Percentiles rank a stretch among this genome's conserved stretches.
Conservation (phyloP, 2,888 invertebrate species). For the Cheilosia vernalis region DNA sequence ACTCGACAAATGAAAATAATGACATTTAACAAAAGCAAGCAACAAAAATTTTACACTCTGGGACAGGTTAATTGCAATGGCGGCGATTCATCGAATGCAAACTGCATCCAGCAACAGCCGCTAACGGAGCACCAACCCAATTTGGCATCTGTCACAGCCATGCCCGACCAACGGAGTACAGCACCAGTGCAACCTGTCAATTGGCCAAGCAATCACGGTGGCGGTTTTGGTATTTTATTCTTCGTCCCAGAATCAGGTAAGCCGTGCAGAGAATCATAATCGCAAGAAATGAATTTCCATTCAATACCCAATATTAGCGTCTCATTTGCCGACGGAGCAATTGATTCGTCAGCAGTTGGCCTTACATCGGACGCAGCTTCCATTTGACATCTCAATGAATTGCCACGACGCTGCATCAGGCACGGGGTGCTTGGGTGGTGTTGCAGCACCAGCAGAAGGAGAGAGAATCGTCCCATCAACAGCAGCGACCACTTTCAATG, state of each 20-base stretch:
- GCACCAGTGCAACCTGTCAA: slow-evolving; percentile 18
- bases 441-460: not conserved
- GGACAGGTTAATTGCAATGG: slow-evolving; percentile 51
- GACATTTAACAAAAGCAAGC: slow-evolving; percentile 29
- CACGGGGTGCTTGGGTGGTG: not conserved
- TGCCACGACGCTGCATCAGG: slow-evolving; percentile 24
- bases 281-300: slow-evolving; percentile 26
- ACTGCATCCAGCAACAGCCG: slow-evolving; percentile 25
- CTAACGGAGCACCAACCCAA: slow-evolving; percentile 32
- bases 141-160: slow-evolving; percentile 15
- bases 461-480: not conserved
- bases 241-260: slow-evolving; percentile 60
- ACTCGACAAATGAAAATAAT: slow-evolving; percentile 6
- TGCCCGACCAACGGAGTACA: not conserved
- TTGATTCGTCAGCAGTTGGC: slow-evolving; percentile 66
- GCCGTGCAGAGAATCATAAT: slow-evolving; percentile 30
- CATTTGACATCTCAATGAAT: slow-evolving; percentile 64
- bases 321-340: slow-evolving; percentile 64
- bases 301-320: slow-evolving; percentile 69
- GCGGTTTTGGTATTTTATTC: slow-evolving; percentile 54
- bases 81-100: not conserved
- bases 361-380: slow-evolving; percentile 50
- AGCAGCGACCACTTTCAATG: slow-evolving; percentile 28
- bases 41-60: slow-evolving; percentile 24
- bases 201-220: slow-evolving; percentile 39